Percentiles rank a stretch among this genome's conserved stretches.
Conservation (phyloP, 2,888 invertebrate species). For the Zaprionus lineosus region DNA sequence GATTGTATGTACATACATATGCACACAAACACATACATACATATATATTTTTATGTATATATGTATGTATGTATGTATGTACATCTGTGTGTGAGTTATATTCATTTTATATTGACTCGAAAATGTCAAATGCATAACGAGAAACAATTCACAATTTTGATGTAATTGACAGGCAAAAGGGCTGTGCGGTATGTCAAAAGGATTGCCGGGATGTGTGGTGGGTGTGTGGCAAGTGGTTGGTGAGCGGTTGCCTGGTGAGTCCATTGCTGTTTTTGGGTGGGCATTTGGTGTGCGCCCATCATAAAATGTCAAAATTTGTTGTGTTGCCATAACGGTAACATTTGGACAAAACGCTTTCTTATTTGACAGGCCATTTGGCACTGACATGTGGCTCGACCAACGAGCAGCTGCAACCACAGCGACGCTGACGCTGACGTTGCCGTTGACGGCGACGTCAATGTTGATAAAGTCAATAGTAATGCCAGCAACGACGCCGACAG, state of each 20-base stretch:
- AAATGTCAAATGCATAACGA: slow-evolving; percentile 78
- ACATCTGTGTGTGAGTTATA: slow-evolving; percentile 50
- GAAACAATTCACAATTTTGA: slow-evolving; percentile 75
- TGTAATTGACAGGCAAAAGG: slow-evolving; percentile 72
- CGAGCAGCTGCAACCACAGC: slow-evolving; percentile 64
- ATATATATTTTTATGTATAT: too few species aligned
- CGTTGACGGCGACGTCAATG: too few species aligned
- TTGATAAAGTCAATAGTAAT: too few species aligned
- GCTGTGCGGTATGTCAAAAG: slow-evolving; percentile 18
- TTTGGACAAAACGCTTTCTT: slow-evolving; percentile 77
- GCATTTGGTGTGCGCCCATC: slow-evolving; percentile 40
- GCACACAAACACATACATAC: neutral
- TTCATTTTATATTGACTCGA: slow-evolving; percentile 74
- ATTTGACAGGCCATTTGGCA: slow-evolving; percentile 72
- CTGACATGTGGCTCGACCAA: slow-evolving; percentile 62
- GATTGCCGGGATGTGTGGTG: slow-evolving; percentile 10
- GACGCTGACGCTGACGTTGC: slow-evolving; percentile 1
- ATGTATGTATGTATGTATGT: slow-evolving; percentile 16
- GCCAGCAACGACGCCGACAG: slow-evolving; percentile 1
- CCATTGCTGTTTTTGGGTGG: slow-evolving; percentile 3
- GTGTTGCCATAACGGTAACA: slow-evolving; percentile 64
- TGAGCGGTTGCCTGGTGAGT: too few species aligned
- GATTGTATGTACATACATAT: slow-evolving; percentile 46
- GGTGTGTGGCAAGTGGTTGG: too few species aligned
- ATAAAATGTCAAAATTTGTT: slow-evolving; percentile 73